Evolutionary conservation across 1,140 invertebrate species (phyloP), one percentile per base, ranked within the genome.

Genomic region (Lutraria rhynchaena): DNA sequence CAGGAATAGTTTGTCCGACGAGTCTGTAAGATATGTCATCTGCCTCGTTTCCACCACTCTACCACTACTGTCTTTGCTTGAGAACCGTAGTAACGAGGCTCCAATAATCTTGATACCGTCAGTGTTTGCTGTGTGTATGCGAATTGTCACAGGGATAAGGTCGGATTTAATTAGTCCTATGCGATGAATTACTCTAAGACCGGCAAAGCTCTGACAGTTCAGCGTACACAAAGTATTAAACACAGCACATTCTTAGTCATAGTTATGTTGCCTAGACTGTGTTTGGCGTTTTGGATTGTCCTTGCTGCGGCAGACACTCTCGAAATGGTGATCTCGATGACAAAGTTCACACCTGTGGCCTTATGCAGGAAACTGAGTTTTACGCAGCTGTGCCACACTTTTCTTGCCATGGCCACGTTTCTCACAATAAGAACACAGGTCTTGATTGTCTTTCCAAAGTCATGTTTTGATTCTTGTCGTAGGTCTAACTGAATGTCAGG

Each of bases 401-500:
- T n/a, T n/a, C n/a, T n/a, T n/a, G n/a, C n/a, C n/a, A n/a, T n/a
- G n/a, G n/a, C n/a, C n/a, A n/a, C n/a, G n/a, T n/a, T n/a, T n/a
- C n/a, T n/a, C n/a, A n/a, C n/a, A n/a, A n/a, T n/a, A n/a, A n/a
- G n/a, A n/a, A n/a, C n/a, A n/a, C n/a, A n/a, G n/a, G n/a, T n/a
- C n/a, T n/a, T n/a, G n/a, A n/a, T n/a, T n/a, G n/a, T n/a, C n/a
- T n/a, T 22, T 85, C 78, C 5, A 83, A 49, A 19, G 61, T 60
- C 76, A 81, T 84, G 49, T 70, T 73, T 61, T 73, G 63, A 46
- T 82, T 83, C n/a, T 74, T 55, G 44, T 83, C 67, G 73, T 11
- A 83, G 57, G 49, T 85, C 83, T 9, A 85, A 65, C 37, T 85
- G 70, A 19, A 82, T 82, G 35, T 82, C 80, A 4, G 57, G 46